These are phyloP conservation scores for Cheilinus undulatus DNA, from an alignment of 2,113 vertebrate species.

Conservation along the genomic window DNA sequence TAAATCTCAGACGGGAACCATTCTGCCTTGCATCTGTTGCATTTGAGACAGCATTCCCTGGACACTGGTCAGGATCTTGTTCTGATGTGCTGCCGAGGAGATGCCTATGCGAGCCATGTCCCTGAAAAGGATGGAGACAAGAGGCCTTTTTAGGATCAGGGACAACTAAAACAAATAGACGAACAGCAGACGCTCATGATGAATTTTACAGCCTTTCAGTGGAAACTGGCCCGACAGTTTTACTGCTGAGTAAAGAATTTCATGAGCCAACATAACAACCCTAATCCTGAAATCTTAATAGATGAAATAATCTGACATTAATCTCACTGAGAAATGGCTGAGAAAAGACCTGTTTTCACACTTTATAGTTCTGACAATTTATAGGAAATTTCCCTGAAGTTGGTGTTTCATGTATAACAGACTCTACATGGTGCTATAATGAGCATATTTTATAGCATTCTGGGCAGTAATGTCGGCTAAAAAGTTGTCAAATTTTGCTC, in stretches of 20 bases:
- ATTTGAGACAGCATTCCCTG: constrained; percentile 95
- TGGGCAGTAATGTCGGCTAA: too few species aligned
- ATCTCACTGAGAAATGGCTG: constrained; percentile 3
- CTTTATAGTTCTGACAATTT: too few species aligned
- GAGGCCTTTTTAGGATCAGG: constrained; percentile 41
- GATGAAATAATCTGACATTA: constrained; percentile 7
- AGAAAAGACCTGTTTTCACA: too few species aligned
- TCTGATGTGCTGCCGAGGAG: constrained; percentile 90
- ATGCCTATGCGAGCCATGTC: constrained; percentile 95
- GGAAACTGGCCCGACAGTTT: constrained; percentile 41
- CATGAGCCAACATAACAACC: constrained; percentile 24
- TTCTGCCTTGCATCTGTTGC: constrained; percentile 97
- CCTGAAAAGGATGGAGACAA: constrained; percentile 75
- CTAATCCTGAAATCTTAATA: constrained; percentile 35
- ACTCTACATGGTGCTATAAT: too few species aligned
- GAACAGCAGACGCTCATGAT: constrained; percentile 42
- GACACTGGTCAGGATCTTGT: constrained; percentile 94
- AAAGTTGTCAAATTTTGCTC: too few species aligned
- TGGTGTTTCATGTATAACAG: too few species aligned
- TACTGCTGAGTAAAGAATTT: constrained; percentile 43
- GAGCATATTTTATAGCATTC: too few species aligned
- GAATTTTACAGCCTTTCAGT: constrained; percentile 51
- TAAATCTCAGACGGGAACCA: constrained; percentile 94
- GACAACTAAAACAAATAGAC: constrained; percentile 56
- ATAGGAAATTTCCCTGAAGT: too few species aligned